Conservation (phyloP, 2,888 invertebrate genomes). For the Aphidius colemani region DNA sequence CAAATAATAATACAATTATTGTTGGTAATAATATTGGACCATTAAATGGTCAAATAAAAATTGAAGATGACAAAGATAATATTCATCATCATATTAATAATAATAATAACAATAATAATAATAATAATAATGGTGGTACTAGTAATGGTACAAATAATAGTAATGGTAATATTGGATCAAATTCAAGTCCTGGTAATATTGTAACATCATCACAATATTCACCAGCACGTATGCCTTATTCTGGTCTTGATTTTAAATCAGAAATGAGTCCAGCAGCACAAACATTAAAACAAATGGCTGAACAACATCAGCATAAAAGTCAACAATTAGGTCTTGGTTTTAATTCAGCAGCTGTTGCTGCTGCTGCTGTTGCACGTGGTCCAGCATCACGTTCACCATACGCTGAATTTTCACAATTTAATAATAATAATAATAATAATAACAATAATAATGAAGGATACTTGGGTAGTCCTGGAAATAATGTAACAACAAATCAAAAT, state of each 20-base stretch:
- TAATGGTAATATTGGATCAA: constrained; percentile 45
- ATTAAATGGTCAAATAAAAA: constrained; percentile 54
- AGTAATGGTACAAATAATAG: constrained; percentile 44
- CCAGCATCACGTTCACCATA: constrained; percentile 64
- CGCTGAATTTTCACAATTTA: constrained; percentile 66
- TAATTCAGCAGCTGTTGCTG: constrained; percentile 59
- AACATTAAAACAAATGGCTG: constrained; percentile 95
- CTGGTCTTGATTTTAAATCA: constrained; percentile 62
- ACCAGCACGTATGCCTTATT: constrained; percentile 61
- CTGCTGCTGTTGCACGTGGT: constrained; percentile 58
- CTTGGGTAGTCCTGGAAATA: constrained; percentile 61
- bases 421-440: constrained; percentile 52
- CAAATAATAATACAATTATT: constrained; percentile 34
- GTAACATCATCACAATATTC: constrained; percentile 63
- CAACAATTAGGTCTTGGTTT: constrained; percentile 68
- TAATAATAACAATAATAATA: constrained; percentile 47
- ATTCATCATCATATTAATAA: constrained; percentile 52
- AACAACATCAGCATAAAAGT: constrained; percentile 90
- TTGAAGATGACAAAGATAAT: constrained; percentile 56
- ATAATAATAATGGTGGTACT: constrained; percentile 45
- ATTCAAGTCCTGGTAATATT: constrained; percentile 55
- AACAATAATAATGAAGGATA: constrained; percentile 61
- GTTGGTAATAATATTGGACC: constrained; percentile 38
- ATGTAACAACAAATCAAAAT: constrained; percentile 46
- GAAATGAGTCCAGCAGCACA: constrained; percentile 92